Percentiles rank a stretch among this genome's conserved stretches.
These are phyloP conservation scores for Xiphophorus maculatus DNA, from an alignment of 2,113 vertebrate species.

Conservation along the genomic window DNA sequence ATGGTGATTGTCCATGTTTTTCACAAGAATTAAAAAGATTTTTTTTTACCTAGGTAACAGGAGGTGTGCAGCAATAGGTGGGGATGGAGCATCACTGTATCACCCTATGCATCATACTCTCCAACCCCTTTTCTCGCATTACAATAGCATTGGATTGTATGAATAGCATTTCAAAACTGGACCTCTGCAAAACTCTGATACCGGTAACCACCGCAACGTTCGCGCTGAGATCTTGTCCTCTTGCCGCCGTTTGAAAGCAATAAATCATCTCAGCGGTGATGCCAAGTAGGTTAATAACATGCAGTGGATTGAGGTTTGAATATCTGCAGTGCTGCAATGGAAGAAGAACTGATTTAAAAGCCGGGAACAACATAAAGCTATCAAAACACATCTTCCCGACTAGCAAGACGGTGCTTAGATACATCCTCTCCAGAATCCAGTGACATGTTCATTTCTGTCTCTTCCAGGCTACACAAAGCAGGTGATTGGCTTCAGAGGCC, in stretches of 20 bases:
- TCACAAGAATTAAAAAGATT: too few species aligned
- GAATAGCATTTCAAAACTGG: not conserved
- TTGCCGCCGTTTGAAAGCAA: constrained; percentile 43
- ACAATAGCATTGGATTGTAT: too few species aligned
- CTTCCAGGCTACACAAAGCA: constrained; percentile 21
- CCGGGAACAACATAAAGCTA: constrained; percentile 41
- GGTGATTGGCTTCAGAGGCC: constrained; percentile 57
- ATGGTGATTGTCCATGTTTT: too few species aligned
- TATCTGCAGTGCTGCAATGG: constrained; percentile 27
- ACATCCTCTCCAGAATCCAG: constrained; percentile 25
- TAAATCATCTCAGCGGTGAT: constrained; percentile 53
- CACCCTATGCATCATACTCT: too few species aligned
- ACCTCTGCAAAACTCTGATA: not conserved
- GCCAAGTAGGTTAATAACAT: constrained; percentile 76
- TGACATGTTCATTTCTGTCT: constrained; percentile 41
- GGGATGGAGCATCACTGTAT: too few species aligned
- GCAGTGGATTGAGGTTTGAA: constrained; percentile 69
- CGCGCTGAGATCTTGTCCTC: constrained; percentile 17
- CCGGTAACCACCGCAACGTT: constrained; percentile 5
- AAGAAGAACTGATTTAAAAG: constrained; percentile 38
- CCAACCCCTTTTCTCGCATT: too few species aligned
- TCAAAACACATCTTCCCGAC: constrained; percentile 30
- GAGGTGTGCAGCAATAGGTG: too few species aligned
- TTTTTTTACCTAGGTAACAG: too few species aligned
- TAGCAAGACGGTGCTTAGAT: constrained; percentile 18